Conservation (phyloP, 92 coral and sea anemone genomes). For the Plumapathes pennacea region DNA sequence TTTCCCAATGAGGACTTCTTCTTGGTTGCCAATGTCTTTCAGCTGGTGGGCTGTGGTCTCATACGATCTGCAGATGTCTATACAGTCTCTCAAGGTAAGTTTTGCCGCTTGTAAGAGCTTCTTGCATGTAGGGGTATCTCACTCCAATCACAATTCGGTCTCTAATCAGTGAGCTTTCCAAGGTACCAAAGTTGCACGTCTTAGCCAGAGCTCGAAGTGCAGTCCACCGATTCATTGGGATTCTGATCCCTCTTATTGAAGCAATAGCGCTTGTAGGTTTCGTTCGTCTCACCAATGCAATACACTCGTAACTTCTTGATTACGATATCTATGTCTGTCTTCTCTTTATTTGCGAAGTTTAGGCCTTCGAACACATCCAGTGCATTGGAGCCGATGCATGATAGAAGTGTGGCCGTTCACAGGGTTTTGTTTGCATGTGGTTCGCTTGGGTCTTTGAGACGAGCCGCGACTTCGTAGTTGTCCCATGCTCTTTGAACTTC, state of each 20-base stretch:
- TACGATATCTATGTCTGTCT: slow-evolving; percentile 48
- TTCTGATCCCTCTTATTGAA: slow-evolving; percentile 66
- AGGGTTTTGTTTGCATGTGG: slow-evolving; percentile 26
- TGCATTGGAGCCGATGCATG: slow-evolving; percentile 62
- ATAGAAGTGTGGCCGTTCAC: slow-evolving; percentile 43
- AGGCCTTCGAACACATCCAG: slow-evolving; percentile 61
- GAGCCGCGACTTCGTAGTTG: slow-evolving; percentile 26
- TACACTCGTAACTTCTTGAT: slow-evolving; percentile 55
- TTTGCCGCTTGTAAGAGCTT: slow-evolving; percentile 38
- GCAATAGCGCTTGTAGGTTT: slow-evolving; percentile 61
- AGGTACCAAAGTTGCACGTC: slow-evolving; percentile 62
- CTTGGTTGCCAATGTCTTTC: slow-evolving; percentile 27
- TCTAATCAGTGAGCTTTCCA: slow-evolving; percentile 41
- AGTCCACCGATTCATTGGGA: slow-evolving; percentile 64
- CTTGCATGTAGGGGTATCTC: slow-evolving; percentile 40
- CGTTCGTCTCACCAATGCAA: slow-evolving; percentile 68
- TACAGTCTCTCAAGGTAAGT: slow-evolving; percentile 48
- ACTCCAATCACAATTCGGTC: slow-evolving; percentile 52
- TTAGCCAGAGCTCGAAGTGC: slow-evolving; percentile 57
- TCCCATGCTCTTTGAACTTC: slow-evolving; percentile 33
- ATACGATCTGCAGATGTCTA: slow-evolving; percentile 47
- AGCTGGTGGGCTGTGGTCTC: slow-evolving; percentile 46
- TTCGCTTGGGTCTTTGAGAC: not conserved
- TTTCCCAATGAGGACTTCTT: slow-evolving; percentile 12
- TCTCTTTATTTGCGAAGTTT: slow-evolving; percentile 39